Conservation (phyloP, 2,797 vertebrate species). For the Scyliorhinus canicula region DNA sequence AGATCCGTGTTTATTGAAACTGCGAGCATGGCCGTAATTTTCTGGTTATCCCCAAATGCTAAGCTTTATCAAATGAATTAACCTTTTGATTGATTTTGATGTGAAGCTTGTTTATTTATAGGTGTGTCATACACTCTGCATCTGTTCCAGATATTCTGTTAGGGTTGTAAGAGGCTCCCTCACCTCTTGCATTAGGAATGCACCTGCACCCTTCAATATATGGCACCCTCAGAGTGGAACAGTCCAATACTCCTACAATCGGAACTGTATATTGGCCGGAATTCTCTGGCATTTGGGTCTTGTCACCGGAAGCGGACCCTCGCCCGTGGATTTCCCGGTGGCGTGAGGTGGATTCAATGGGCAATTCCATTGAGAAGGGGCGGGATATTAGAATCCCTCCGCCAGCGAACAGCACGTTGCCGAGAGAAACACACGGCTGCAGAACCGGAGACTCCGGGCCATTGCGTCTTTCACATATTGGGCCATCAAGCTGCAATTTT, state of each 20-base stretch:
- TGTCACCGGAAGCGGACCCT: too few species aligned
- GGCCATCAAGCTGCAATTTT: too few species aligned
- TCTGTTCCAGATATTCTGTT: neutral
- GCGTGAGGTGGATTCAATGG: too few species aligned
- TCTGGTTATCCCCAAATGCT: neutral
- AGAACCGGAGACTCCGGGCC: too few species aligned
- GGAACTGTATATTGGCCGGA: neutral
- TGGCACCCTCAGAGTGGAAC: too few species aligned
- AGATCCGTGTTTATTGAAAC: neutral
- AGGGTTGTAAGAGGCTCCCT: neutral
- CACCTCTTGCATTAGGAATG: neutral
- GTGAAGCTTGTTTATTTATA: neutral
- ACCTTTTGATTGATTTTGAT: neutral
- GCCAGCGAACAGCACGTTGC: too few species aligned
- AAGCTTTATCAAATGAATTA: neutral
- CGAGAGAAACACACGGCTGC: too few species aligned
- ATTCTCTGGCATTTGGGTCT: too few species aligned
- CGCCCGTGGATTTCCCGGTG: too few species aligned
- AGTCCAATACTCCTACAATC: neutral
- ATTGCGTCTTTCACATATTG: too few species aligned
- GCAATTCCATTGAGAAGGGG: too few species aligned
- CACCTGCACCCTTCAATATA: neutral
- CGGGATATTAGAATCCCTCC: too few species aligned
- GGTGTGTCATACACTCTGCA: neutral
- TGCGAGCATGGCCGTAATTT: neutral